These are phyloP conservation scores for Hypolimnas misippus DNA, from an alignment of 2,888 invertebrate species.

Conservation along the genomic window DNA sequence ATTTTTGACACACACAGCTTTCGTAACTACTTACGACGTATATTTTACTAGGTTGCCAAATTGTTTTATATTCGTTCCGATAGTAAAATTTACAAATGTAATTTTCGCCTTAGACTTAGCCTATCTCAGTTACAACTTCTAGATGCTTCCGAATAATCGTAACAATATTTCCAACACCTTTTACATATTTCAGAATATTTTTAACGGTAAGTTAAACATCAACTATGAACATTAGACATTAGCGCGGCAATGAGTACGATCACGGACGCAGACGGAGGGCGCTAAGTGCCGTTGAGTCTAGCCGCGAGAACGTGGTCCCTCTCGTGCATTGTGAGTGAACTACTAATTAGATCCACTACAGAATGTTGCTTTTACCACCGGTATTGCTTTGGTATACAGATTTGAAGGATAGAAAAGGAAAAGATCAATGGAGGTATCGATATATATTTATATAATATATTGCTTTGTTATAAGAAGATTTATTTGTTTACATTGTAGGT, in stretches of 20 bases:
- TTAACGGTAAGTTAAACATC: neutral
- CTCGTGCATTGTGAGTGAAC: constrained; percentile 28
- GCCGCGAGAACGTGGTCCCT: constrained; percentile 26
- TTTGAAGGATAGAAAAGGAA: neutral
- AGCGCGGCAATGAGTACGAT: constrained; percentile 19
- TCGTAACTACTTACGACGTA: too few species aligned
- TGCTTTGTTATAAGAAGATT: too few species aligned
- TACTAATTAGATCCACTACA: constrained; percentile 37
- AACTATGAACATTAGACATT: constrained; percentile 23
- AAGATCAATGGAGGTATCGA: neutral
- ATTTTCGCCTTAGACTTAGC: too few species aligned
- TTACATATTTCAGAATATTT: neutral
- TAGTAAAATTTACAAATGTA: too few species aligned
- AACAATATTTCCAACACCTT: too few species aligned
- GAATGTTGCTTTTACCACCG: constrained; percentile 11
- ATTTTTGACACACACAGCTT: too few species aligned
- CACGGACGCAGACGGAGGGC: constrained; percentile 32
- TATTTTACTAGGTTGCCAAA: too few species aligned
- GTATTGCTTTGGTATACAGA: neutral
- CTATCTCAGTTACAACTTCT: too few species aligned
- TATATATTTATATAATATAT: too few species aligned
- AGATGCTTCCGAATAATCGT: too few species aligned
- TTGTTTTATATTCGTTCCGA: too few species aligned
- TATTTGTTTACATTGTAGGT: too few species aligned
- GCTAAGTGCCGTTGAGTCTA: constrained; percentile 30